Evolutionary conservation across 2,113 vertebrate genomes (phyloP).

Genomic region (Passerina amoena): DNA sequence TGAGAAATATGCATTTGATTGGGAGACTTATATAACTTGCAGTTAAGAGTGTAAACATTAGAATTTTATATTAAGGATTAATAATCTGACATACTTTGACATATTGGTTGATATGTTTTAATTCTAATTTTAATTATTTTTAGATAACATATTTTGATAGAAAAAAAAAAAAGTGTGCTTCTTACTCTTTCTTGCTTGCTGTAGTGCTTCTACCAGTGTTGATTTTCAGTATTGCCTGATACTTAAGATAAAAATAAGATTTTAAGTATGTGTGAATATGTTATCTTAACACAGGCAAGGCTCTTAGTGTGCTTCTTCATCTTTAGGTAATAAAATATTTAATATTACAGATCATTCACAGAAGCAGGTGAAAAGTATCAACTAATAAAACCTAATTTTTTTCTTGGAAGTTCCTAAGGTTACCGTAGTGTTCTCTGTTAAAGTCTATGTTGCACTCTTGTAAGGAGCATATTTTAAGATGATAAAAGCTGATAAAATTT

Average conservation of each 20-base stretch:
- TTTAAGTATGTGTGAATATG: background rate
- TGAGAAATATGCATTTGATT: background rate
- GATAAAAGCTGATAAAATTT: background rate
- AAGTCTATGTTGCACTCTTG: background rate
- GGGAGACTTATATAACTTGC: background rate
- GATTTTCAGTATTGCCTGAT: background rate
- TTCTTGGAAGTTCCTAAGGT: background rate
- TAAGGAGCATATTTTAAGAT: background rate
- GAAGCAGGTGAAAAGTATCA: background rate
- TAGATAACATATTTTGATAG: background rate
- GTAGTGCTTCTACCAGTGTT: background rate
- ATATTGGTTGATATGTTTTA: background rate
- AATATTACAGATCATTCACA: background rate
- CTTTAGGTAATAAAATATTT: background rate
- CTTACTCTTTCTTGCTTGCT: background rate
- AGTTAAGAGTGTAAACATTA: background rate
- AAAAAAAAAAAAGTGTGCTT: background rate
- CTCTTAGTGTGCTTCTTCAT: background rate
- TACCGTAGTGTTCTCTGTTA: background rate
- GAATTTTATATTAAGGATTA: background rate
- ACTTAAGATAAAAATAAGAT: background rate
- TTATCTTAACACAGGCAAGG: background rate
- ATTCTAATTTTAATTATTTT: background rate
- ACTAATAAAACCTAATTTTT: fast-evolving
- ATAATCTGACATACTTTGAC: background rate